These are phyloP conservation scores for Bedellia somnulentella DNA, from an alignment of 2,888 invertebrate species.

Conservation along the genomic window DNA sequence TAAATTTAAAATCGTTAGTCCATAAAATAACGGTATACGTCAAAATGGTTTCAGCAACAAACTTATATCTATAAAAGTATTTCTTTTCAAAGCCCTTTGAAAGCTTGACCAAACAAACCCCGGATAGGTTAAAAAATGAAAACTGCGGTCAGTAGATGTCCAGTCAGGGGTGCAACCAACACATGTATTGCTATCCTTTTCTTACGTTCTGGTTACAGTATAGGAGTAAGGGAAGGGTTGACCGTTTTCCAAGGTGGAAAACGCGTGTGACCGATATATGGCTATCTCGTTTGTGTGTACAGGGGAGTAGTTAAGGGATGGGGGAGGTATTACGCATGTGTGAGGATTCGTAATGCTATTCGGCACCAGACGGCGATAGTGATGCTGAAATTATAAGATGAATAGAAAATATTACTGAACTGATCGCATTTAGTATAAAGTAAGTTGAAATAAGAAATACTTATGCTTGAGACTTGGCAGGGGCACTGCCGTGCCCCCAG, in stretches of 20 bases:
- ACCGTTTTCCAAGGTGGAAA: slow-evolving; percentile 47
- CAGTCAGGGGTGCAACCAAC: slow-evolving; percentile 23
- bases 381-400: not conserved
- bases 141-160: slow-evolving; percentile 43
- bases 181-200: slow-evolving; percentile 28
- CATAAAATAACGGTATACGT: not conserved
- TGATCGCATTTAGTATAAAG: no score
- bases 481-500: no score
- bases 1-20: no score
- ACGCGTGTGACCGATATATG: slow-evolving; percentile 31
- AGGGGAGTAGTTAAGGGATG: slow-evolving; percentile 41
- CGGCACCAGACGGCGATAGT: slow-evolving; percentile 42
- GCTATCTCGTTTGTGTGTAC: slow-evolving; percentile 51
- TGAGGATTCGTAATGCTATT: slow-evolving; percentile 37
- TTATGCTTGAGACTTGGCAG: no score
- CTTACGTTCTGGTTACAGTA: slow-evolving; percentile 22
- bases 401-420: no score
- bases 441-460: no score
- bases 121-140: slow-evolving; percentile 35
- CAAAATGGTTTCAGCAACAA: no score
- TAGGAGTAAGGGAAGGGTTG: slow-evolving; percentile 47
- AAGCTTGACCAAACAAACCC: slow-evolving; percentile 32
- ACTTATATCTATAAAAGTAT: no score
- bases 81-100: no score
- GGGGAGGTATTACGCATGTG: slow-evolving; percentile 17